These are phyloP conservation scores for Myocastor coypus DNA, from an alignment of 2,113 vertebrate species.

Conservation along the genomic window DNA sequence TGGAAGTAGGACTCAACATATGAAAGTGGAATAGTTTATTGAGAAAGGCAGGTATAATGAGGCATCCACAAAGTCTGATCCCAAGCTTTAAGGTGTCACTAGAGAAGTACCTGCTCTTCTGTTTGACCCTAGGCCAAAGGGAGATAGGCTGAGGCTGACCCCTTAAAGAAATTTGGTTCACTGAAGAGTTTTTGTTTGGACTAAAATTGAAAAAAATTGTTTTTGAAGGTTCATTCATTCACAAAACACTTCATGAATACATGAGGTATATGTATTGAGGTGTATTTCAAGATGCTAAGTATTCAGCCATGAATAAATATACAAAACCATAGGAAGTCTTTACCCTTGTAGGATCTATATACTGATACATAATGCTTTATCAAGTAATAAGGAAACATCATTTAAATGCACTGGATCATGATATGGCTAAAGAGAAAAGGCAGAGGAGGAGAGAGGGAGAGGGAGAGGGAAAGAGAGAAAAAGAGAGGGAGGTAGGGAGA, in stretches of 20 bases:
- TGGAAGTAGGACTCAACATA: not conserved
- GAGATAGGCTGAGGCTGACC: not conserved
- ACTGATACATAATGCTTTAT: not conserved
- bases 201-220: not conserved
- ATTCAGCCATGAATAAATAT: not conserved
- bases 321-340: conserved; percentile 5
- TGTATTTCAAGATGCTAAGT: conserved; percentile 15
- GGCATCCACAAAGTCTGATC: not conserved
- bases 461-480: no score
- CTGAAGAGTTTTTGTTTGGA: not conserved
- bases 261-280: not conserved
- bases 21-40: not conserved
- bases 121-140: not conserved
- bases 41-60: not conserved
- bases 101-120: not conserved
- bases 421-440: not conserved
- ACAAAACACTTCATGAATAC: not conserved
- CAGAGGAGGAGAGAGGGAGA: not conserved
- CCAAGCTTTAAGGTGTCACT: not conserved
- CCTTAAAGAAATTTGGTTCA: not conserved
- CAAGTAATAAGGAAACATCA: not conserved
- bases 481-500: not conserved
- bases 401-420: not conserved
- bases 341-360: not conserved
- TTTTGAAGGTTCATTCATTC: conserved; percentile 38